These are phyloP conservation scores for Metacarcinus magister DNA, from an alignment of 2,888 invertebrate species.

Conservation along the genomic window DNA sequence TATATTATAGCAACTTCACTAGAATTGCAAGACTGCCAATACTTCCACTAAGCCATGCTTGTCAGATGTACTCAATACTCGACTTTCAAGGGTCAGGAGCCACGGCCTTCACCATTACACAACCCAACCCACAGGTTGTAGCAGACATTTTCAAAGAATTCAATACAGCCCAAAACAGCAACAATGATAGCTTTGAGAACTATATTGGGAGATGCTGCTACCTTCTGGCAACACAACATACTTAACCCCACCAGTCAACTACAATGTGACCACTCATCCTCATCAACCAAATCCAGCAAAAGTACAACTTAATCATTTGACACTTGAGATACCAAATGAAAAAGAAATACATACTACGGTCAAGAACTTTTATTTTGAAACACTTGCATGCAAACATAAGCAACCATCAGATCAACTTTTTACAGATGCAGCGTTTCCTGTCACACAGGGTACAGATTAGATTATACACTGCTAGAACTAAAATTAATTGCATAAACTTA, in stretches of 20 bases:
- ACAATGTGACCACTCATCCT: neutral
- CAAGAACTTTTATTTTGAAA: constrained; percentile 56
- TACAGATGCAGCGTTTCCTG: constrained; percentile 60
- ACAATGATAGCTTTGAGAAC: neutral
- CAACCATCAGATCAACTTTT: constrained; percentile 63
- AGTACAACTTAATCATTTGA: neutral
- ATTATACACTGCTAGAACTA: constrained; percentile 37
- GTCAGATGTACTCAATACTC: neutral
- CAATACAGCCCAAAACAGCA: too few species aligned
- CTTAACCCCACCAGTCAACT: too few species aligned
- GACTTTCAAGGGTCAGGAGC: neutral
- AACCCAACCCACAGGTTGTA: neutral
- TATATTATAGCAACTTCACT: too few species aligned
- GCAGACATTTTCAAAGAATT: too few species aligned
- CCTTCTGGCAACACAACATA: neutral
- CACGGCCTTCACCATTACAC: neutral
- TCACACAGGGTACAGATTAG: constrained; percentile 42
- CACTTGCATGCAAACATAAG: constrained; percentile 64
- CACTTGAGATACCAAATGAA: neutral
- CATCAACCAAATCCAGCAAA: neutral
- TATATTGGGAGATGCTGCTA: neutral
- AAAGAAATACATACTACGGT: constrained; percentile 17
- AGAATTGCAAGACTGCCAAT: too few species aligned
- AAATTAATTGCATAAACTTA: constrained; percentile 51
- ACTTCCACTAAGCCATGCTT: too few species aligned